Conservation (phyloP, 2,797 vertebrate species). For the Sarcoramphus papa region DNA sequence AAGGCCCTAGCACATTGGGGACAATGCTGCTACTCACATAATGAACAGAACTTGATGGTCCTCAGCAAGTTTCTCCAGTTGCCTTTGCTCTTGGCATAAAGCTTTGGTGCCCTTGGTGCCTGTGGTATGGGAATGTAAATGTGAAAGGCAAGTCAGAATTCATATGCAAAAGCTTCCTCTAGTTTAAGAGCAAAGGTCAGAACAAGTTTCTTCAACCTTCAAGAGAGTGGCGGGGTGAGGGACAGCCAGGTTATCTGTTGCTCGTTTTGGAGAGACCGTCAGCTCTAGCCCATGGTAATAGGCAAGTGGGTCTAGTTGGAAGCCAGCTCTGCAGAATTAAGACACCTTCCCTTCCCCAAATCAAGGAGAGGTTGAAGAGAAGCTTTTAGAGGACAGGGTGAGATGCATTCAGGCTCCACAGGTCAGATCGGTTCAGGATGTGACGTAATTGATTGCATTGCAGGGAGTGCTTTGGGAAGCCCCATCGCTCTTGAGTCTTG, state of each 20-base stretch:
- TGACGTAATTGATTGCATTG: not conserved
- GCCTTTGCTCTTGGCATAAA: not conserved
- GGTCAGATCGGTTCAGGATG: not conserved
- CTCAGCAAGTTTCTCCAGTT: not conserved
- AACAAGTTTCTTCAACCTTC: not conserved
- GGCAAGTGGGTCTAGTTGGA: not conserved
- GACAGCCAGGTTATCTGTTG: not conserved
- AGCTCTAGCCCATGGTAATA: not conserved
- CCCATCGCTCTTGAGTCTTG: not conserved
- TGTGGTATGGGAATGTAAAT: not conserved
- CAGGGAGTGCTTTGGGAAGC: not conserved
- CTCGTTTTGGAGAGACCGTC: not conserved
- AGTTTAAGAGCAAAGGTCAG: not conserved
- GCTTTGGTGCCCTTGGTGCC: not conserved
- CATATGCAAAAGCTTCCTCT: not conserved
- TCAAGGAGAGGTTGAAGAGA: not conserved
- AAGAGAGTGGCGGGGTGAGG: not conserved
- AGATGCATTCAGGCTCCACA: not conserved
- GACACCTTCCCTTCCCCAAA: not conserved
- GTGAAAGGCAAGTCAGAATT: not conserved
- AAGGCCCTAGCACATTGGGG: fast-evolving
- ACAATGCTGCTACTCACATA: not conserved
- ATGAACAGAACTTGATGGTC: not conserved
- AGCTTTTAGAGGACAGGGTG: not conserved
- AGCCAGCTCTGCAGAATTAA: not conserved